Evolutionary conservation across 2,888 invertebrate genomes (phyloP).

Genomic region (Podabrus alpinus): DNA sequence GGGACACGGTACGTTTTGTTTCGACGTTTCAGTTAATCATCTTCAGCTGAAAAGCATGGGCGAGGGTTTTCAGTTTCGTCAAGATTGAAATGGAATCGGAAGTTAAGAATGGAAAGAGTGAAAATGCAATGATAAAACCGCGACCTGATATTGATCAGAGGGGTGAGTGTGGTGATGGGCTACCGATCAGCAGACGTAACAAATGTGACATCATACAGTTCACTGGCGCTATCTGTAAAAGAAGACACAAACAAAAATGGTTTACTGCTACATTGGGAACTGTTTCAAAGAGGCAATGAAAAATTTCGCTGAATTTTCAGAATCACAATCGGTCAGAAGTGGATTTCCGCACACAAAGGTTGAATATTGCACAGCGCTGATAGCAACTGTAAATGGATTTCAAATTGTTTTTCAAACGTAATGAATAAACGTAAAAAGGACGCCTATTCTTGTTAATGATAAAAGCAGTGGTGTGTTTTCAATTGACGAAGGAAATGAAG

Average conservation of each 20-base stretch:
- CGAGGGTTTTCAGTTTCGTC: background rate
- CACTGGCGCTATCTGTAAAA: constrained; percentile 40
- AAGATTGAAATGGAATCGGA: background rate
- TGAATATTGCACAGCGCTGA: constrained; percentile 33
- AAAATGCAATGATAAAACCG: constrained; percentile 34
- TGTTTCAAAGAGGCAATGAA: constrained; percentile 39
- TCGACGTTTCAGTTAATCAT: background rate
- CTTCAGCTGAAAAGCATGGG: background rate
- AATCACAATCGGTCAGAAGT: constrained; percentile 37
- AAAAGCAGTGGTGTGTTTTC: constrained; percentile 8
- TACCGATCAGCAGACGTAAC: constrained; percentile 45
- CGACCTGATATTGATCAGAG: constrained; percentile 43
- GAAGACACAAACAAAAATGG: constrained; percentile 41
- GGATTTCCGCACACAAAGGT: constrained; percentile 35
- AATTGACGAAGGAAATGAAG: constrained; percentile 19
- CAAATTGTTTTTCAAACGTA: constrained; percentile 33
- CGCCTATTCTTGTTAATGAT: constrained; percentile 14
- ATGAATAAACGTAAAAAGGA: constrained; percentile 20
- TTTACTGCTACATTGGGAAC: constrained; percentile 38
- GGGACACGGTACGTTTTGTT: background rate
- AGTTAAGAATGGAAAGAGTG: background rate
- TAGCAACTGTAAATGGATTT: constrained; percentile 35
- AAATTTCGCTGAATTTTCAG: constrained; percentile 40
- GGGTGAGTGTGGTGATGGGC: constrained; percentile 36
- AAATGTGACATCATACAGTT: constrained; percentile 46